A percentile compares a stretch with the other conserved stretches of the same genome.
Evolutionary conservation across 2,888 invertebrate species (phyloP).

Genomic region (Lasius platythorax): DNA sequence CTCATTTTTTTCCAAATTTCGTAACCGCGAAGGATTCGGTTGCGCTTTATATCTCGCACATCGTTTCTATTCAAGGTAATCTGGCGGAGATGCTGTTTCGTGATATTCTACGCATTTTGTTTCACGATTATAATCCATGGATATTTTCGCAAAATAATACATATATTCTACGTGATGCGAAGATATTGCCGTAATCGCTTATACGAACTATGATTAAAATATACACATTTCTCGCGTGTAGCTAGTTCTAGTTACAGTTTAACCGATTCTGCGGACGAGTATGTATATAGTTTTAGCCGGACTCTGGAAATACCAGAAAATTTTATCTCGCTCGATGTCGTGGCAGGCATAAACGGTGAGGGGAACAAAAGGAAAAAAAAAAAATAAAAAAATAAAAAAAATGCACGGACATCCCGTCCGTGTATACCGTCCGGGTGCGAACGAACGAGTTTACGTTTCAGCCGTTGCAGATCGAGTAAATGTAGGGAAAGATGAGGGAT

Average conservation of each 20-base stretch:
- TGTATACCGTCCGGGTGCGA: constrained; percentile 66
- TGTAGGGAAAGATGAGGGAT: constrained; percentile 82
- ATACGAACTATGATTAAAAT: constrained; percentile 34
- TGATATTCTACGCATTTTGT: constrained; percentile 16
- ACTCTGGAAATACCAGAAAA: constrained; percentile 69
- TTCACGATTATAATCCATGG: constrained; percentile 13
- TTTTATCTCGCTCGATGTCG: constrained; percentile 75
- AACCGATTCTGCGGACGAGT: constrained; percentile 57
- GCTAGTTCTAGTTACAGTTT: constrained; percentile 38
- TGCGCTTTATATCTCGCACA: constrained; percentile 57
- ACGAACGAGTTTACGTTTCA: constrained; percentile 81
- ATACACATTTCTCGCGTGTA: constrained; percentile 9
- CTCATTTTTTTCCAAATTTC: constrained; percentile 80
- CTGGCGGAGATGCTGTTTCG: constrained; percentile 60
- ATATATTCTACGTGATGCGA: background rate
- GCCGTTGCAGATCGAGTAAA: constrained; percentile 80
- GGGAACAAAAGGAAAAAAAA: constrained; percentile 26
- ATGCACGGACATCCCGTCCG: constrained; percentile 36
- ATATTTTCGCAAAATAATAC: constrained; percentile 14
- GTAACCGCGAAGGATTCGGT: constrained; percentile 70
- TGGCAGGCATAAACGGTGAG: constrained; percentile 63
- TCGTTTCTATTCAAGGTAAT: constrained; percentile 51
- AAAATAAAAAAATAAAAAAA: constrained; percentile 55
- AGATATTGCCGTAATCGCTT: background rate
- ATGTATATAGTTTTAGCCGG: constrained; percentile 49